Conservation (phyloP, 2,888 invertebrate genomes). For the Trichacis sp. region DNA sequence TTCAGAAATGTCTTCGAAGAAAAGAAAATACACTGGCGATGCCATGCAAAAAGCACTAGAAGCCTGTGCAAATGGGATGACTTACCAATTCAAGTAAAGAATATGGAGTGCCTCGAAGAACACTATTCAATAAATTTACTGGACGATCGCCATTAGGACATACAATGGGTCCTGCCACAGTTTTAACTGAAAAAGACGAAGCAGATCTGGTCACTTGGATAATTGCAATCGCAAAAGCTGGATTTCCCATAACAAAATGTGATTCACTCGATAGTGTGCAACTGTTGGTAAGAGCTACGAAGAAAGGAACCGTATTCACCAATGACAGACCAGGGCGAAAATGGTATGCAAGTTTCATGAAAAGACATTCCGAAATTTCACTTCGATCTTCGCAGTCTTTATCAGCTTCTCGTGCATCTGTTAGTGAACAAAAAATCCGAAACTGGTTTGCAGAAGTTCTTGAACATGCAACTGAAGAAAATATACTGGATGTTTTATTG, state of each 20-base stretch:
- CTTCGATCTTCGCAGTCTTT: conserved; percentile 50
- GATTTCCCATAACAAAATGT: conserved; percentile 51
- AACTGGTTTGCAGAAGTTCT: conserved; percentile 49
- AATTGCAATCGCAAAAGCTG: background rate
- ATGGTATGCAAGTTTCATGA: conserved; percentile 54
- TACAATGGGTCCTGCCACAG: background rate
- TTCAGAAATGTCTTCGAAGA: too few species aligned
- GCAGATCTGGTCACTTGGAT: conserved; percentile 2
- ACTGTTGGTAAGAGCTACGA: conserved; percentile 26
- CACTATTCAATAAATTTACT: conserved; percentile 3
- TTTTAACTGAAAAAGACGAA: conserved; percentile 1
- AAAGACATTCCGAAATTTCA: conserved; percentile 49
- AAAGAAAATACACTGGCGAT: too few species aligned
- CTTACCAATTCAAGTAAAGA: background rate
- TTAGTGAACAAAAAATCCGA: conserved; percentile 50
- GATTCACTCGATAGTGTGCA: conserved; percentile 48
- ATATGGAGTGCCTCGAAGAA: background rate
- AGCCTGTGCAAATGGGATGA: conserved; percentile 1
- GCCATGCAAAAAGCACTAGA: background rate
- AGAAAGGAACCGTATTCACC: conserved; percentile 36
- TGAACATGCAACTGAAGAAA: too few species aligned
- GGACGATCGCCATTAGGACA: conserved; percentile 4
- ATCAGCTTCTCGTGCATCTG: conserved; percentile 44
- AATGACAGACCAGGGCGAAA: conserved; percentile 52
- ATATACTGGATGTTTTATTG: too few species aligned